Percentiles rank a stretch among this genome's conserved stretches.
phyloP scores from a whole-genome alignment of 2,888 invertebrate species.

The Eubasilissa splendida region DNA sequence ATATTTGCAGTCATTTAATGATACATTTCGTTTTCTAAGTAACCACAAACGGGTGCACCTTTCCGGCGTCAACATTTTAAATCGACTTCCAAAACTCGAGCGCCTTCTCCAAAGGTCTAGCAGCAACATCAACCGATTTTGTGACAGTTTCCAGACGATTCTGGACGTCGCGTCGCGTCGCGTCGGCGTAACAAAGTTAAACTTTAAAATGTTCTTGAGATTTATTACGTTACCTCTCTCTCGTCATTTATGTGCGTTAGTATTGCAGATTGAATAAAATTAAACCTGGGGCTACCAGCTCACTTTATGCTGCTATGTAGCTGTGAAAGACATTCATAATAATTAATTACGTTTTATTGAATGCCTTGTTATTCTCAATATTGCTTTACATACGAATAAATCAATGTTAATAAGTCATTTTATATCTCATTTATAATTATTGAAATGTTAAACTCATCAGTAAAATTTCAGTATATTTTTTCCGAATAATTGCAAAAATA shows the following conservation, averaged over 20 bases:
- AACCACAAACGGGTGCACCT: slow-evolving; percentile 5
- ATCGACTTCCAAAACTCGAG: slow-evolving; percentile 19
- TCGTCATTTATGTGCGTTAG: slow-evolving; percentile 33
- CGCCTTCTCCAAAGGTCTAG: slow-evolving; percentile 11
- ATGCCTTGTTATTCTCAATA: too few relatives aligned
- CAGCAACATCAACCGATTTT: slow-evolving; percentile 9
- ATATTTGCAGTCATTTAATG: too few relatives aligned
- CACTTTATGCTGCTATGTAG: slow-evolving; percentile 18
- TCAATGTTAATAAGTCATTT: too few relatives aligned
- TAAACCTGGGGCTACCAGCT: not conserved
- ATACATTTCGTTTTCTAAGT: too few relatives aligned
- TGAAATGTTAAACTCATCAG: too few relatives aligned
- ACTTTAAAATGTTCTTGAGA: slow-evolving; percentile 36
- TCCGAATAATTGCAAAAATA: too few relatives aligned
- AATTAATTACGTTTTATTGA: not conserved
- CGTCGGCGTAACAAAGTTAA: slow-evolving; percentile 20
- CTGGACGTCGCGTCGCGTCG: not conserved
- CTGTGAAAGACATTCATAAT: slow-evolving; percentile 7
- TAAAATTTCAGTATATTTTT: too few relatives aligned
- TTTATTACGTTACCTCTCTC: slow-evolving; percentile 36
- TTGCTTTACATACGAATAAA: too few relatives aligned
- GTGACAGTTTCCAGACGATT: slow-evolving; percentile 32
- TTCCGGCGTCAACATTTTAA: not conserved
- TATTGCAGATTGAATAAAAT: slow-evolving; percentile 23
- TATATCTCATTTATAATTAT: too few relatives aligned